A percentile compares a stretch with the other conserved stretches of the same genome.
Conservation (phyloP, 2,797 vertebrate genomes). For the Pangasius sanitwongsei region DNA sequence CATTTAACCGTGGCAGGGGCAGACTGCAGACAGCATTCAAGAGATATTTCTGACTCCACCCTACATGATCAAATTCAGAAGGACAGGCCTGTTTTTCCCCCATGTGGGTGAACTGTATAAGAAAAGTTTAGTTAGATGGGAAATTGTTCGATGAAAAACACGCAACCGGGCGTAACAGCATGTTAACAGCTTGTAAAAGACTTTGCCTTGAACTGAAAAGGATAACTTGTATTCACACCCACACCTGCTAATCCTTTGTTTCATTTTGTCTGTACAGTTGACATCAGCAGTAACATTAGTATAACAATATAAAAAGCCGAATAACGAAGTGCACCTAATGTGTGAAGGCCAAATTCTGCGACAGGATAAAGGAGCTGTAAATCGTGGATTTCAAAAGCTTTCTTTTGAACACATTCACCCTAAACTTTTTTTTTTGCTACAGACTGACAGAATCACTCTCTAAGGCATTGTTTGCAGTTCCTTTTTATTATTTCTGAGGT, state of each 20-base stretch:
- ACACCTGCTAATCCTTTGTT: background rate
- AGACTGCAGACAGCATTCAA: background rate
- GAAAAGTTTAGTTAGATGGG: background rate
- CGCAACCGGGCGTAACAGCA: background rate
- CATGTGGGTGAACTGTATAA: background rate
- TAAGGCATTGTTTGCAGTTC: background rate
- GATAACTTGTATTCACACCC: background rate
- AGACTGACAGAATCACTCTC: background rate
- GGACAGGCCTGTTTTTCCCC: background rate
- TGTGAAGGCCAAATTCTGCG: background rate
- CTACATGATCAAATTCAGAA: background rate
- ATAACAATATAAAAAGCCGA: background rate
- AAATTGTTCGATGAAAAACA: background rate
- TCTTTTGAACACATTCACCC: background rate
- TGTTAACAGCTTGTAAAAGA: background rate
- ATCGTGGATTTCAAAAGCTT: background rate
- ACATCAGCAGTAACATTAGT: background rate
- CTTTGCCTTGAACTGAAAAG: background rate
- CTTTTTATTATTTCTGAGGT: background rate
- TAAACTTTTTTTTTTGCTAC: background rate
- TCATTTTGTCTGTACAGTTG: background rate
- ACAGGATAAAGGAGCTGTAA: background rate
- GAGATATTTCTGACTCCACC: too few species aligned
- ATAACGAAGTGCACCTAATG: background rate
- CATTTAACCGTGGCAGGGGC: constrained; percentile 5